phyloP scores from a whole-genome alignment of 2,797 vertebrate species.

The Ctenopoma kingsleyae region DNA sequence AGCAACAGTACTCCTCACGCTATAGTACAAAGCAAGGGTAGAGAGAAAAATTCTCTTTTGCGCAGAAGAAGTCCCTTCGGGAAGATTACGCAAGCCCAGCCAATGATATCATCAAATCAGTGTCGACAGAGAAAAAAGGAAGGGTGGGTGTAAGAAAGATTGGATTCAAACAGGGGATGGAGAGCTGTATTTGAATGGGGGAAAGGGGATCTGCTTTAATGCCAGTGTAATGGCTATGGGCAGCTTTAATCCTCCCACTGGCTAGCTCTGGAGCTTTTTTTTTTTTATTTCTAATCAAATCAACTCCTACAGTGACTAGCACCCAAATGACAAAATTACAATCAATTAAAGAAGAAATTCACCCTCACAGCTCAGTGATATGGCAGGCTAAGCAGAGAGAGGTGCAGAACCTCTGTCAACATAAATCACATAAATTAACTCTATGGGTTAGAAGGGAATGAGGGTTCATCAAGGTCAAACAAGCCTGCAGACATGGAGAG shows the following conservation, averaged over 20 bases:
- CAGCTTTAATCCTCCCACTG: slow-evolving; percentile 49
- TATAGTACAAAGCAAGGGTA: slow-evolving; percentile 30
- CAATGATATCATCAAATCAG: slow-evolving; percentile 75
- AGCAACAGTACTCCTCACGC: slow-evolving; percentile 40
- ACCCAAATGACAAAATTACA: slow-evolving; percentile 58
- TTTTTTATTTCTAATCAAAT: slow-evolving; percentile 55
- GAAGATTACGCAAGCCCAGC: slow-evolving; percentile 69
- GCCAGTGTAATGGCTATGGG: slow-evolving; percentile 49
- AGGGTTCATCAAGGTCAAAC: slow-evolving; percentile 25
- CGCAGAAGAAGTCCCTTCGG: slow-evolving; percentile 62
- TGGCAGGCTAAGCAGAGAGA: slow-evolving; percentile 35
- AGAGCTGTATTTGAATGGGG: slow-evolving; percentile 57
- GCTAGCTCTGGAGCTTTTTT: slow-evolving; percentile 36
- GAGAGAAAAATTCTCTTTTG: slow-evolving; percentile 50
- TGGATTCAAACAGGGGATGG: slow-evolving; percentile 49
- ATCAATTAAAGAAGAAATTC: slow-evolving; percentile 59
- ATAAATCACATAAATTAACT: slow-evolving; percentile 51
- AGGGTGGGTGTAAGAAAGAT: slow-evolving; percentile 59
- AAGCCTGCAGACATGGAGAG: slow-evolving; percentile 36
- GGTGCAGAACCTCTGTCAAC: slow-evolving; percentile 38
- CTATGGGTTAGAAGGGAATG: slow-evolving; percentile 10
- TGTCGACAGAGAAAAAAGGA: slow-evolving; percentile 48
- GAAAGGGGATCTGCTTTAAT: slow-evolving; percentile 63
- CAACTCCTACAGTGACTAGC: slow-evolving; percentile 50
- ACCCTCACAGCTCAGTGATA: slow-evolving; percentile 30